Evolutionary conservation across 2,888 invertebrate species (phyloP).

Genomic region (Drosophila anomelani): DNA sequence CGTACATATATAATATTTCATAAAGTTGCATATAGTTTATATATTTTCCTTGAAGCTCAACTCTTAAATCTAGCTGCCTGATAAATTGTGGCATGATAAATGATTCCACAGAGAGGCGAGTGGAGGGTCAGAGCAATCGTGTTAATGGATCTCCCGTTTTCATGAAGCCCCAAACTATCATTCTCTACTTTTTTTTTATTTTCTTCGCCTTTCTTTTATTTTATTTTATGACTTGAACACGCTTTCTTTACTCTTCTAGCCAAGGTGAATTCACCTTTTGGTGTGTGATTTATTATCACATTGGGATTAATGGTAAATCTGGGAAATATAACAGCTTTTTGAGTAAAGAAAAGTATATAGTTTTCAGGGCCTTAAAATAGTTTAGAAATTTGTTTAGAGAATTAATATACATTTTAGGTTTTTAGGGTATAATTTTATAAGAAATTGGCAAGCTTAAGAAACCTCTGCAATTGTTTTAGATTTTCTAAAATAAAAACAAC

Average conservation of each 20-base stretch:
- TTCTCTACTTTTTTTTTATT: not conserved
- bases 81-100: constrained; percentile 64
- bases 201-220: not conserved
- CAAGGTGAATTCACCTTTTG: constrained; percentile 1
- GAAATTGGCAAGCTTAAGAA: not conserved
- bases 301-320: constrained; percentile 1
- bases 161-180: constrained; percentile 30
- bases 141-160: constrained; percentile 68
- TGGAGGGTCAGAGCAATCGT: constrained; percentile 64
- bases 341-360: not conserved
- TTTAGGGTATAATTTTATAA: not conserved
- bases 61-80: constrained; percentile 63
- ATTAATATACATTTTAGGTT: not conserved
- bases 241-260: not conserved
- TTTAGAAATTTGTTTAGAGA: not conserved
- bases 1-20: constrained; percentile 49
- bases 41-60: constrained; percentile 20
- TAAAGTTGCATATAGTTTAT: constrained; percentile 15
- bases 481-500: too few species aligned
- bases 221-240: constrained; percentile 6
- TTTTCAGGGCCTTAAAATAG: not conserved
- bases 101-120: constrained; percentile 23
- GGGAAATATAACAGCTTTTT: not conserved
- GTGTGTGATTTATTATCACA: constrained; percentile 4
- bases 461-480: not conserved